Evolutionary conservation across 2,888 invertebrate species (phyloP).

Genomic region (Nysson spinosus): DNA sequence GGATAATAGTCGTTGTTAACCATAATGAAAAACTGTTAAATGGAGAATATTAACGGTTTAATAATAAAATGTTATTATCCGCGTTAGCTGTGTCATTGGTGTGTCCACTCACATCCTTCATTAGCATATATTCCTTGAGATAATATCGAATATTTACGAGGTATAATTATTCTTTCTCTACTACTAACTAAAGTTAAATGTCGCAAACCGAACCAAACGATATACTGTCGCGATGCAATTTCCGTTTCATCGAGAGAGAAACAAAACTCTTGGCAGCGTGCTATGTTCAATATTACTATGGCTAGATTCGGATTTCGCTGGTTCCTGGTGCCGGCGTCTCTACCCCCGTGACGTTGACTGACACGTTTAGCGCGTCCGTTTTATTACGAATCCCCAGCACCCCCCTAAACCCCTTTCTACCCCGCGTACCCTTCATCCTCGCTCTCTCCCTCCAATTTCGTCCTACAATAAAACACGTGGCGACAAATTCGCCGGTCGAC

Average conservation of each 20-base stretch:
- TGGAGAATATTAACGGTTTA: too few relatives aligned
- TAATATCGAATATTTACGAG: too few relatives aligned
- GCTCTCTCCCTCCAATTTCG: slow-evolving; percentile 66
- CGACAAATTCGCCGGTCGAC: slow-evolving; percentile 74
- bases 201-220: slow-evolving; percentile 2
- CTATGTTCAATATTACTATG: slow-evolving; percentile 33
- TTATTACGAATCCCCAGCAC: slow-evolving; percentile 63
- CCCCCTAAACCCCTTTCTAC: slow-evolving; percentile 23
- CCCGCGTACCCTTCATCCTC: slow-evolving; percentile 1
- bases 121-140: too few relatives aligned
- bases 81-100: too few relatives aligned
- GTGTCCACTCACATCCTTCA: too few relatives aligned
- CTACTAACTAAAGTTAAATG: slow-evolving; percentile 12
- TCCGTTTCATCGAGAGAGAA: slow-evolving; percentile 42
- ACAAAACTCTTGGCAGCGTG: slow-evolving; percentile 37
- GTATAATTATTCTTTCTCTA: slow-evolving; percentile 1
- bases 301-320: slow-evolving; percentile 39
- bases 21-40: too few relatives aligned
- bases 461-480: slow-evolving; percentile 73
- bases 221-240: slow-evolving; percentile 46
- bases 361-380: slow-evolving; percentile 72
- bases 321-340: slow-evolving; percentile 38
- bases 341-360: slow-evolving; percentile 72
- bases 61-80: too few relatives aligned
- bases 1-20: too few relatives aligned